Percentiles rank a stretch among this genome's conserved stretches.
Conservation (phyloP, 2,888 invertebrate genomes). For the Scrobipalpa costella region DNA sequence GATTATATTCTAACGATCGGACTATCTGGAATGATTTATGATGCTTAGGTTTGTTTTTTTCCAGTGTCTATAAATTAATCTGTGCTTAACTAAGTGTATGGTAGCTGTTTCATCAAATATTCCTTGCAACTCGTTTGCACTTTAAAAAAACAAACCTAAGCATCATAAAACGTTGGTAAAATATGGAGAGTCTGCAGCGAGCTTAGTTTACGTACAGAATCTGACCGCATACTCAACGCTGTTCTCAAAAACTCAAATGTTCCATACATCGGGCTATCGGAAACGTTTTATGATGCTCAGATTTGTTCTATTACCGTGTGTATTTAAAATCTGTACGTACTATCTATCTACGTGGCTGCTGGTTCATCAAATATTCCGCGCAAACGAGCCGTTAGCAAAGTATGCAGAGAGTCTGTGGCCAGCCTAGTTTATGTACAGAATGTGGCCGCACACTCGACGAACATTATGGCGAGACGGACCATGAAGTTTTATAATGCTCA, state of each 20-base stretch:
- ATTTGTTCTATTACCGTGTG: neutral
- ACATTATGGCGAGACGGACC: slow-evolving; percentile 39
- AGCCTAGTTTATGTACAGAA: slow-evolving; percentile 42
- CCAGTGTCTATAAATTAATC: too few relatives aligned
- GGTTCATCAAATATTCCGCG: slow-evolving; percentile 61
- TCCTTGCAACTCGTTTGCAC: too few relatives aligned
- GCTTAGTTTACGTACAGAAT: slow-evolving; percentile 43
- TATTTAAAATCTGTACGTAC: slow-evolving; percentile 41
- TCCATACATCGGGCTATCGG: slow-evolving; percentile 35
- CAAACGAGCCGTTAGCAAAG: slow-evolving; percentile 61
- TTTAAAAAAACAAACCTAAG: too few relatives aligned
- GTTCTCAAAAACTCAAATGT: too few relatives aligned
- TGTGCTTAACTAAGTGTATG: too few relatives aligned
- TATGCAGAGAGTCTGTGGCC: slow-evolving; percentile 49
- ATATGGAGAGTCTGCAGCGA: slow-evolving; percentile 47
- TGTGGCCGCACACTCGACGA: slow-evolving; percentile 39
- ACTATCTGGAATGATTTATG: slow-evolving; percentile 25
- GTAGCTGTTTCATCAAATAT: too few relatives aligned
- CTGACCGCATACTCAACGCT: slow-evolving; percentile 39
- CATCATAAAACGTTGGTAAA: slow-evolving; percentile 49
- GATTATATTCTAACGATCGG: slow-evolving; percentile 39
- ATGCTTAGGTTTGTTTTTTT: too few relatives aligned
- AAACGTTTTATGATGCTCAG: neutral
- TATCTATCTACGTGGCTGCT: slow-evolving; percentile 25
- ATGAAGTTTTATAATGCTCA: slow-evolving; percentile 14